These are phyloP conservation scores for Ischnura elegans DNA, from an alignment of 2,888 invertebrate species.

Conservation along the genomic window DNA sequence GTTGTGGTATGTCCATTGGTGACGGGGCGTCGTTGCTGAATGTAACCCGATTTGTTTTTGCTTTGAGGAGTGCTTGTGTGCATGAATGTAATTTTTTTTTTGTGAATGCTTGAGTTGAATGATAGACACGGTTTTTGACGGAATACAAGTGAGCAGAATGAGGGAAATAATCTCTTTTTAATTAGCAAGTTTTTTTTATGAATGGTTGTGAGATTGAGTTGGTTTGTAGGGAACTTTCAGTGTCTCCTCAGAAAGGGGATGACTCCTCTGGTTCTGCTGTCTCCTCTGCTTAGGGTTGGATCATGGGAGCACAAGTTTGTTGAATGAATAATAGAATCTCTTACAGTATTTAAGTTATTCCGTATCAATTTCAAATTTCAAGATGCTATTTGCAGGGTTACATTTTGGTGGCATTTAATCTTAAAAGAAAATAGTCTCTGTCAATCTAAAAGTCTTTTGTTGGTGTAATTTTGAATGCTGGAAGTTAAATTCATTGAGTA, in stretches of 20 bases:
- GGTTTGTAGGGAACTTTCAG: slow-evolving; percentile 47
- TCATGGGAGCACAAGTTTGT: slow-evolving; percentile 62
- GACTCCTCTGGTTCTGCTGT: slow-evolving; percentile 35
- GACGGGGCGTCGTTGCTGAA: slow-evolving; percentile 59
- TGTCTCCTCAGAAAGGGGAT: slow-evolving; percentile 18
- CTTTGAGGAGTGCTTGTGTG: slow-evolving; percentile 63
- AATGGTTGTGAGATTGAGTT: slow-evolving; percentile 57
- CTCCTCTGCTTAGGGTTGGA: slow-evolving; percentile 59
- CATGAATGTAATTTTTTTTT: slow-evolving; percentile 57
- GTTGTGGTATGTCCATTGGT: slow-evolving; percentile 60
- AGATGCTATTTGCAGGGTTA: slow-evolving; percentile 16
- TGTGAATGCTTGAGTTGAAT: slow-evolving; percentile 61
- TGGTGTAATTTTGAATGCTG: slow-evolving; percentile 39
- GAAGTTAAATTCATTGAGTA: slow-evolving; percentile 37
- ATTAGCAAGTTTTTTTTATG: slow-evolving; percentile 20
- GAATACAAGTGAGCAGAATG: slow-evolving; percentile 56
- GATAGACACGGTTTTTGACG: slow-evolving; percentile 53
- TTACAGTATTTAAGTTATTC: slow-evolving; percentile 52
- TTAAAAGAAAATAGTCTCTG: background rate
- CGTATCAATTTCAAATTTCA: slow-evolving; percentile 59
- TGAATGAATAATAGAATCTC: slow-evolving; percentile 56
- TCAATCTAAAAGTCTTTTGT: slow-evolving; percentile 20
- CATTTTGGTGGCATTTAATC: slow-evolving; percentile 64
- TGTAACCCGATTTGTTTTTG: slow-evolving; percentile 64
- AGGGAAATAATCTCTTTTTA: slow-evolving; percentile 51